A percentile compares a stretch with the other conserved stretches of the same genome.
phyloP scores from a whole-genome alignment of 2,888 invertebrate genomes.

The Sesamia inferens region DNA sequence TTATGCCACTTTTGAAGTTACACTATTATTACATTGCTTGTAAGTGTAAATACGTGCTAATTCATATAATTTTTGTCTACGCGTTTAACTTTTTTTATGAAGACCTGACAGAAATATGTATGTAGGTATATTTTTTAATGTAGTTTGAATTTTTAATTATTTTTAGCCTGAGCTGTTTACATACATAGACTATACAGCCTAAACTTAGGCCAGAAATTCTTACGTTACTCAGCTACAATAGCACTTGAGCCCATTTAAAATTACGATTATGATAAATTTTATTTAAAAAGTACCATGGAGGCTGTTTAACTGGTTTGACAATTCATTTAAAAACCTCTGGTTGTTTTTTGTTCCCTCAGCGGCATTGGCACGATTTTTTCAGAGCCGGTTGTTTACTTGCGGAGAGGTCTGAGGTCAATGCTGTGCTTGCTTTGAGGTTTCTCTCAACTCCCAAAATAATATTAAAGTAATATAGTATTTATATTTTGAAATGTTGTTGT shows the following conservation, averaged over 20 bases:
- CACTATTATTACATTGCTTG: not conserved
- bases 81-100: not conserved
- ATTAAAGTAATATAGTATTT: conserved; percentile 1
- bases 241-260: not conserved
- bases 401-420: conserved; percentile 74
- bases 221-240: not conserved
- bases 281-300: conserved; percentile 19
- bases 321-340: conserved; percentile 35
- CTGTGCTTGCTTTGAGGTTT: conserved; percentile 61
- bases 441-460: conserved; percentile 35
- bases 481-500: conserved; percentile 8
- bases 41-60: not conserved
- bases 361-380: conserved; percentile 78
- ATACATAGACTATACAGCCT: not conserved
- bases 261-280: conserved; percentile 7
- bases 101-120: not conserved
- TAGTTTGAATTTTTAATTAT: not conserved
- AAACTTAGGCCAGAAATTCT: not conserved
- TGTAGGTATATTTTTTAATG: no score
- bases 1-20: not conserved
- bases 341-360: conserved; percentile 56
- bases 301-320: conserved; percentile 44
- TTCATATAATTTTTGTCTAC: not conserved
- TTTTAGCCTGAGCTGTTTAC: not conserved
- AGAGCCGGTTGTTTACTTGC: conserved; percentile 68